A percentile compares a stretch with the other conserved stretches of the same genome.
These are phyloP conservation scores for Hydrotaea cyrtoneurina DNA, from an alignment of 2,888 invertebrate genomes.

Conservation along the genomic window DNA sequence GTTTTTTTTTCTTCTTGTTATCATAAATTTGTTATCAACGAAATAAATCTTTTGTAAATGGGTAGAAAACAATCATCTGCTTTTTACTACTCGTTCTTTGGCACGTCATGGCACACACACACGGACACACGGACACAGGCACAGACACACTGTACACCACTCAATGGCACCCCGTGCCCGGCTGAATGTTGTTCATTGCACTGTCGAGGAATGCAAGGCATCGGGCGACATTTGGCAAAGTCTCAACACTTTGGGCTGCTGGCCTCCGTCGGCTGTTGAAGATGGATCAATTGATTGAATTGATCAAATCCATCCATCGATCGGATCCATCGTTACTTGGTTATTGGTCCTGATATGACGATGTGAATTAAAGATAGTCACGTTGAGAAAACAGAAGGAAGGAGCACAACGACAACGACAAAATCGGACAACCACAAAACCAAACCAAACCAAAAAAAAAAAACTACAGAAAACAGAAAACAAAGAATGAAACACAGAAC, in stretches of 20 bases:
- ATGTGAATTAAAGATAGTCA: conserved; percentile 37
- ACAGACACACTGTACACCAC: neutral
- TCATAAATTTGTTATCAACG: conserved; percentile 66
- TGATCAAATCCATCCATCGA: conserved; percentile 64
- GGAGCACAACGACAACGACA: neutral
- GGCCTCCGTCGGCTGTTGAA: neutral
- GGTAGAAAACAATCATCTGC: conserved; percentile 60
- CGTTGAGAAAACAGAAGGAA: conserved; percentile 1
- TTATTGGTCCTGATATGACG: conserved; percentile 55
- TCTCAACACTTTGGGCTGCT: neutral
- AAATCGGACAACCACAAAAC: too few relatives aligned
- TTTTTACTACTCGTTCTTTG: conserved; percentile 44
- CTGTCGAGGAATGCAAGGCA: neutral
- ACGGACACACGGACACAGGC: neutral
- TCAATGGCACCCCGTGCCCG: neutral
- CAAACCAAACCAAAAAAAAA: too few relatives aligned
- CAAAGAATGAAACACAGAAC: conserved; percentile 44
- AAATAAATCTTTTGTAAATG: conserved; percentile 67
- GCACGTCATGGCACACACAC: neutral
- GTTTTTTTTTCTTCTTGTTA: conserved; percentile 54
- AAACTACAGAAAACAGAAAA: too few relatives aligned
- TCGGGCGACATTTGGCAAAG: neutral
- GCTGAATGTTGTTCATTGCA: too few relatives aligned
- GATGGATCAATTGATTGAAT: conserved; percentile 63
- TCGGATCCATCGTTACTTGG: conserved; percentile 58